Base-by-base conservation (phyloP, 1,140 invertebrate genomes). In the Drepana arcuata region DNA sequence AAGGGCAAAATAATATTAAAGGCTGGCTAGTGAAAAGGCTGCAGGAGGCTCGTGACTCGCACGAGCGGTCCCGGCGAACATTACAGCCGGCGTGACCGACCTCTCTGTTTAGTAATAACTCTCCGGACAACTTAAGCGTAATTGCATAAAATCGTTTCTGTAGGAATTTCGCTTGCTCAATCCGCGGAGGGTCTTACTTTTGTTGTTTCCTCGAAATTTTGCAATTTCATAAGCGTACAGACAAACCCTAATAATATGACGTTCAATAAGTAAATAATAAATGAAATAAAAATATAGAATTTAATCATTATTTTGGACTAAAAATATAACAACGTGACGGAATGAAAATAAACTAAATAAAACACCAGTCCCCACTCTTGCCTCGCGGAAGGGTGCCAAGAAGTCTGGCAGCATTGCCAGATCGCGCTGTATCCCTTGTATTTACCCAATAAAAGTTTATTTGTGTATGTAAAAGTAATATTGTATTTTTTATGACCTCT, bases 121-220 rank as follows among this genome's bases (percentile, higher is more conserved):
- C 52, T 42, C 50, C 54, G 49, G 39, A 51, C 59, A 63, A 71
- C 56, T 68, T 71, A 65, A 62, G 50, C 62, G 57, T 73, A 77
- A 73, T 77, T 73, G 69, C 65, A 70, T 71, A 71, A 73, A 73
- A 73, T 69, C 61, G 61, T 61, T 66, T 72, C 72, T 70, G 65
- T 66, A 50, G 63, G 69, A 72, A 71, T 69, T 75, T 56, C 49
- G 52, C 69, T 71, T 65, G 57, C 67, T 63, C 65, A 67, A 77
- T 47, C 48, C 60, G 52, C 53, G 65, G 69, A 66, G 56, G 61
- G 65, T 60, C 66, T 36, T 53, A 45, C 36, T 62, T 53, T 45
- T 52, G 44, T 39, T 43, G 32, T 48, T 74, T 64, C 60, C 51
- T 51, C 45, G 55, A 59, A 63, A 50, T 48, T 55, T 41, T 40